These are phyloP conservation scores for Pseudomugil gertrudae DNA, from an alignment of 2,797 vertebrate genomes.

Conservation along the genomic window DNA sequence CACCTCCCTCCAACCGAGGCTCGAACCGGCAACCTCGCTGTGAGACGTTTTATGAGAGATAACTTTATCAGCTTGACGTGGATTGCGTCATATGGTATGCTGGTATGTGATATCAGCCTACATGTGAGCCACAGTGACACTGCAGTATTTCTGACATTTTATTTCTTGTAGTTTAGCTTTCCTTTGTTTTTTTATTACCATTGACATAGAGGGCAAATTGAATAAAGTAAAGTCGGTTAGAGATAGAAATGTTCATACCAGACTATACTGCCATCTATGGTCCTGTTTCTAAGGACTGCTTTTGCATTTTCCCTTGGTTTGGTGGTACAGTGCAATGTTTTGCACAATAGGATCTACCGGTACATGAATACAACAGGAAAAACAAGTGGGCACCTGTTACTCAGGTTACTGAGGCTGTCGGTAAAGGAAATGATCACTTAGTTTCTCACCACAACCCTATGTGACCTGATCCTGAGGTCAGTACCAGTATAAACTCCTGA, in stretches of 20 bases:
- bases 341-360: not conserved
- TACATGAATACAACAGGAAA: not conserved
- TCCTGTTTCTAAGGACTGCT: not conserved
- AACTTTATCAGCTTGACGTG: too few species aligned
- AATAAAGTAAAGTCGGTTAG: not conserved
- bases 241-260: not conserved
- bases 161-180: not conserved
- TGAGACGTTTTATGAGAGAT: too few species aligned
- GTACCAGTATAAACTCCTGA: too few species aligned
- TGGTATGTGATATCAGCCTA: not conserved
- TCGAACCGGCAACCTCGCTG: too few species aligned
- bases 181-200: not conserved
- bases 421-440: too few species aligned
- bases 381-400: too few species aligned
- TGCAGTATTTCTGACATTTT: not conserved
- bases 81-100: too few species aligned
- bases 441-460: too few species aligned
- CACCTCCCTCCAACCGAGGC: too few species aligned
- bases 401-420: too few species aligned
- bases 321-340: not conserved
- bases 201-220: not conserved
- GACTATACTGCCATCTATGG: not conserved
- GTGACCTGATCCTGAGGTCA: too few species aligned
- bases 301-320: not conserved
- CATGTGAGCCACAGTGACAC: not conserved